These are phyloP conservation scores for Eurois occulta DNA, from an alignment of 2,888 invertebrate species.

Conservation along the genomic window DNA sequence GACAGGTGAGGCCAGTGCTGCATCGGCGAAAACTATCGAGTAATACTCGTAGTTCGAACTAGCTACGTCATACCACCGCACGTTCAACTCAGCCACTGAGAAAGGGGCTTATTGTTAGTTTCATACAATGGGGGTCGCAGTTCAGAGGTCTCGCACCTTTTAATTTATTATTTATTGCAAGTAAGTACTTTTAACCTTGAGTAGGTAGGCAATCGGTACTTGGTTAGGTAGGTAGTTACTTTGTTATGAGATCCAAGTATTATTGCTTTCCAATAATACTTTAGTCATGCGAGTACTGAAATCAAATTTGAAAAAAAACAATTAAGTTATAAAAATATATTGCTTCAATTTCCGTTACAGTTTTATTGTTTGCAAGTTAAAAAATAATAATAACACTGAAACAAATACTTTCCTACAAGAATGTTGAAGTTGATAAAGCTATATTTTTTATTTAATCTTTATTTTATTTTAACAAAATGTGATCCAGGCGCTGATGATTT, in stretches of 20 bases:
- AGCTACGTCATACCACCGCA: conserved; percentile 46
- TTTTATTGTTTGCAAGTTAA: conserved; percentile 40
- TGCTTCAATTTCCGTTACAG: conserved; percentile 47
- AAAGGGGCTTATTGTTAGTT: conserved; percentile 50
- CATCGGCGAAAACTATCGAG: conserved; percentile 43
- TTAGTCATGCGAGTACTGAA: background rate
- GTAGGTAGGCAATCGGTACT: background rate
- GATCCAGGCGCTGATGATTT: conserved; percentile 71
- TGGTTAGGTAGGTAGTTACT: background rate
- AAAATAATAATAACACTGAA: conserved; percentile 24
- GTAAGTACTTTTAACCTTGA: conserved; percentile 34
- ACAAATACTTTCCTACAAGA: conserved; percentile 26
- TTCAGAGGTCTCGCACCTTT: conserved; percentile 37
- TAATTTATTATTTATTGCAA: conserved; percentile 31
- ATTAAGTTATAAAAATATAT: conserved; percentile 37
- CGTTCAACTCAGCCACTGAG: conserved; percentile 31
- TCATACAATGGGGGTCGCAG: conserved; percentile 59
- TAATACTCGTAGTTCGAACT: conserved; percentile 35
- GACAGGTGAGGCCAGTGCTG: conserved; percentile 69
- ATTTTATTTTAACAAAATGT: conserved; percentile 73
- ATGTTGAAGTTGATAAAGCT: conserved; percentile 66
- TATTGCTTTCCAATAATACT: conserved; percentile 4
- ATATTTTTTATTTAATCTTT: conserved; percentile 65
- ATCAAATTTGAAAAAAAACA: background rate
- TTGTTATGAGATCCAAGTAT: conserved; percentile 5